phyloP scores from a whole-genome alignment of 2,113 vertebrate genomes.

The Neogale vison region DNA sequence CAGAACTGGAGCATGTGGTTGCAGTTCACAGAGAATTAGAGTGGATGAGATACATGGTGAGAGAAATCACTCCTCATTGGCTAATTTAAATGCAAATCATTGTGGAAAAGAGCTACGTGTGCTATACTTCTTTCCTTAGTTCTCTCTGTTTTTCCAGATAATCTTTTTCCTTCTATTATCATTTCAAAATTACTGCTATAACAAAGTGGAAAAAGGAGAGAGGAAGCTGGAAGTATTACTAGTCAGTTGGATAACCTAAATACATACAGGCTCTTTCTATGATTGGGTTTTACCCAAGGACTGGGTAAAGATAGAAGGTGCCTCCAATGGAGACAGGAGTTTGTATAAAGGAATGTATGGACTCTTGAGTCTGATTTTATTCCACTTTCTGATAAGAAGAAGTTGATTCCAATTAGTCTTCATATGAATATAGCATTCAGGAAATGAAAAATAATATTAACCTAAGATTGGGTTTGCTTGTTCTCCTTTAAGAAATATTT shows the following conservation, averaged over 20 bases:
- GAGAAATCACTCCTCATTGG: constrained; percentile 8
- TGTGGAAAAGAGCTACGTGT: not conserved
- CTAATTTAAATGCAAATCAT: not conserved
- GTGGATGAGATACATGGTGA: not conserved
- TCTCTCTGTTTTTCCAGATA: constrained; percentile 8
- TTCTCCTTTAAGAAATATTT: not conserved
- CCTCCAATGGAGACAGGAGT: not conserved
- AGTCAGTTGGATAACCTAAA: not conserved
- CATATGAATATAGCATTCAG: not conserved
- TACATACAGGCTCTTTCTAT: not conserved
- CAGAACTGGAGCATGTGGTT: not conserved
- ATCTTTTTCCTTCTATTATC: not conserved
- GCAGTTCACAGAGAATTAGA: not conserved
- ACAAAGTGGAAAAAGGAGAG: not conserved
- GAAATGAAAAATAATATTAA: not conserved
- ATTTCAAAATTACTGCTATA: constrained; percentile 9
- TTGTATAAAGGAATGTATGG: not conserved
- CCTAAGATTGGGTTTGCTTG: not conserved
- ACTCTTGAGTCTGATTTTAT: not conserved
- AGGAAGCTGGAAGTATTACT: not conserved
- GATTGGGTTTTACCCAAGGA: not conserved
- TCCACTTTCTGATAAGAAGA: not conserved
- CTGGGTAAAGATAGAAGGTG: not conserved
- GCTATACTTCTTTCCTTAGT: not conserved
- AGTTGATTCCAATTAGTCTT: not conserved